These are phyloP conservation scores for Phalacrocorax brasilianus DNA, from an alignment of 2,113 vertebrate genomes.

Conservation along the genomic window DNA sequence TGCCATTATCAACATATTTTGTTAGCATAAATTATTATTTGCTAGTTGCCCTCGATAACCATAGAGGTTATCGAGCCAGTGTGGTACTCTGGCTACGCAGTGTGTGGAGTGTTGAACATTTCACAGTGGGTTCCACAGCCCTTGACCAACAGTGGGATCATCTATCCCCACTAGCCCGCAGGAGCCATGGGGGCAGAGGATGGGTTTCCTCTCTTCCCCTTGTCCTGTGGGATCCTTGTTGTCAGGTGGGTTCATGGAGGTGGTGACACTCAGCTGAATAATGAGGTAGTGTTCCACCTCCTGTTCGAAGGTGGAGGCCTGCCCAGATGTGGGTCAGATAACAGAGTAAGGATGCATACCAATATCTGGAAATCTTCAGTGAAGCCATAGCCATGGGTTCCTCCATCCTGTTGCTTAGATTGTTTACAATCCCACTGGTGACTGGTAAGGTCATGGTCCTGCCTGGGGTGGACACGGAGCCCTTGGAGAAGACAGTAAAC, in stretches of 20 bases:
- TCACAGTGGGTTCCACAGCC: background rate
- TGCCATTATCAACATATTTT: background rate
- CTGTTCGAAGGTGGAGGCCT: background rate
- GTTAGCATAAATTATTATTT: background rate
- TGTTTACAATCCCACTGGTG: background rate
- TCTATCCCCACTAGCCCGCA: background rate
- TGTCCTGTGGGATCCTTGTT: background rate
- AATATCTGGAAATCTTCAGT: background rate
- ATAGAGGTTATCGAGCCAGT: background rate
- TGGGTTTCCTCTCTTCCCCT: background rate
- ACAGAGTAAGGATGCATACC: background rate
- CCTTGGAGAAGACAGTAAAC: background rate
- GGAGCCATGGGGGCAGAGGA: background rate
- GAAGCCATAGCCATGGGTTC: background rate
- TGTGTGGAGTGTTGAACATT: background rate
- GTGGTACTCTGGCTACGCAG: background rate
- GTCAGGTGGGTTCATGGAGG: background rate
- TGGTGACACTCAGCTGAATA: background rate
- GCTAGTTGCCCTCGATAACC: background rate
- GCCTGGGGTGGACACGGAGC: background rate
- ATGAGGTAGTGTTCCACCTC: background rate
- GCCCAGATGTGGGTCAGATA: background rate
- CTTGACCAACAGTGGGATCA: background rate
- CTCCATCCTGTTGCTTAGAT: background rate
- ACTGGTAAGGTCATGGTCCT: background rate